Evolutionary conservation across 2,888 invertebrate genomes (phyloP), one percentile per base, ranked within the genome.

Genomic region (Troilus luridus): DNA sequence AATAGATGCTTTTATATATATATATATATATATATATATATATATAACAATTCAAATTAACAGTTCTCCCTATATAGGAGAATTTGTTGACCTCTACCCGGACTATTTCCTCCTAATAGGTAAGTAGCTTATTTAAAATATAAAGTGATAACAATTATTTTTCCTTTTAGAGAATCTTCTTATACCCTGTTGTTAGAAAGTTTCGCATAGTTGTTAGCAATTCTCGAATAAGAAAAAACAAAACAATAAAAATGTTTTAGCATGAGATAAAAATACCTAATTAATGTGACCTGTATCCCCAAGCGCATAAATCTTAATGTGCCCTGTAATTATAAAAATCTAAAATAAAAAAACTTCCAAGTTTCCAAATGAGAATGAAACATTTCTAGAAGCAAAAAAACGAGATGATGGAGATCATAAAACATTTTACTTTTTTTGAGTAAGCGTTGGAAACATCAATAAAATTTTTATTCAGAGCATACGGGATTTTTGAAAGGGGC

Each of bases 401-500:
- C 12, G 6, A 67, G 67, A 41, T 67, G 67, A 77, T 77, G 1
- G 27, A 77, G 17, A 77, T 67, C 67, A 27, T 67, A 67, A 67
- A 67, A 41, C 27, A 77, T 56, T 85, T 9, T n/a, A 56, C 21
- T 81, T 56, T 41, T 85, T 85, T 85, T 85, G n/a, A 41, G n/a
- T 54, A 11, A 56, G 24, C 56, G 2, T 56, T 56, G 0, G 56
- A 85, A 56, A 58, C 12, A 85, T 85, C 56, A 85, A 85, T 85
- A 85, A 85, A 85, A 85, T 85, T 56, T 56, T 58, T 85, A 85
- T 85, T 58, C 54, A 58, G 85, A 85, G 56, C 85, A 85, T 56
- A 64, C 62, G 67, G 89, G 62, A 64, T 41, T 89, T 89, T 89
- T 89, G 60, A 64, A 89, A 89, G 54, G 89, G 62, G 89, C n/a